phyloP scores from a whole-genome alignment of 2,113 vertebrate genomes.

The Dipodomys stephensi region DNA sequence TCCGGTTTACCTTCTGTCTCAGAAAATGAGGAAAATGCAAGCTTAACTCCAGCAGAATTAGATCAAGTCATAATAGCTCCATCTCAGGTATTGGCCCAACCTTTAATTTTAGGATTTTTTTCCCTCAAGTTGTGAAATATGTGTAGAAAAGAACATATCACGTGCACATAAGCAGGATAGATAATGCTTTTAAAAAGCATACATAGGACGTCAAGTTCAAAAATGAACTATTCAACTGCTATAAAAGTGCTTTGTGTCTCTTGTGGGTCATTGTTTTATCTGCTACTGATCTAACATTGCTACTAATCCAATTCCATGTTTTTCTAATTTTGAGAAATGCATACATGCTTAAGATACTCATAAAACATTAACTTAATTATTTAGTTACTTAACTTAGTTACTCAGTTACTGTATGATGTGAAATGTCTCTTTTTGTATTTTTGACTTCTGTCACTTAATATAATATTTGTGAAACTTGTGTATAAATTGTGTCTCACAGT shows the following conservation, averaged over 20 bases:
- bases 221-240: background rate
- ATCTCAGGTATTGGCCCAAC: constrained; percentile 84
- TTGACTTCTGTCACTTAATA: background rate
- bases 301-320: background rate
- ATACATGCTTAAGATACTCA: background rate
- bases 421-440: no score
- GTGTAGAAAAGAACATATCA: background rate
- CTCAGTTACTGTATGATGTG: no score
- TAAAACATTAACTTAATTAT: no score
- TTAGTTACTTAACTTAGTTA: no score
- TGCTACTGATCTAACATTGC: background rate
- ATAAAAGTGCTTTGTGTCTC: background rate
- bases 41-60: constrained; percentile 55
- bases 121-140: background rate
- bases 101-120: background rate
- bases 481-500: background rate
- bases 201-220: background rate
- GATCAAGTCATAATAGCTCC: constrained; percentile 25
- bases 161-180: background rate
- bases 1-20: constrained; percentile 83
- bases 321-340: background rate
- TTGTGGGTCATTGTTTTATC: background rate
- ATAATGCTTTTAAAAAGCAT: background rate
- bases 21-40: constrained; percentile 88
- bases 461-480: no score